phyloP scores from a whole-genome alignment of 2,888 invertebrate species.

The Callinectes sapidus region DNA sequence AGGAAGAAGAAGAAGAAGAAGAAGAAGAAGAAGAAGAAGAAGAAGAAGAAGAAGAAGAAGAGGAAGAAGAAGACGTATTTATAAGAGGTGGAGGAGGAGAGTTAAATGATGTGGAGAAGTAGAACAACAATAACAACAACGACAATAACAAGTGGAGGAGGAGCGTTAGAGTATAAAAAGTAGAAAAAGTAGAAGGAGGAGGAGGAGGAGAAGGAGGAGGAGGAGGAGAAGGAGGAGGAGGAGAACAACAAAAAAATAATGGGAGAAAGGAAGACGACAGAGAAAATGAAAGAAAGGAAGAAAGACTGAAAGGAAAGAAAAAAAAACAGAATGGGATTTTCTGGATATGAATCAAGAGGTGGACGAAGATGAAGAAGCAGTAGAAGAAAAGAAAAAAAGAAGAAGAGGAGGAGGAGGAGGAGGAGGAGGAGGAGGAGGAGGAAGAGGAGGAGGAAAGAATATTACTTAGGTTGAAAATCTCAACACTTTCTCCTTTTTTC shows the following conservation, averaged over 20 bases:
- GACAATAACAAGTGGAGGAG: not conserved
- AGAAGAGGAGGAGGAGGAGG: too few relatives aligned
- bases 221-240: not conserved
- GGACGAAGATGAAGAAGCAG: too few relatives aligned
- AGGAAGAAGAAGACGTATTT: not conserved
- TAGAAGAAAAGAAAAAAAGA: too few relatives aligned
- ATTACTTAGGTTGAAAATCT: too few relatives aligned
- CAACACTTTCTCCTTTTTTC: too few relatives aligned
- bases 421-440: too few relatives aligned
- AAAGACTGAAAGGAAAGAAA: not conserved
- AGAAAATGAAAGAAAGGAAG: not conserved
- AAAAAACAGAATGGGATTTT: not conserved
- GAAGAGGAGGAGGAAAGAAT: too few relatives aligned
- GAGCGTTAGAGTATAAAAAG: not conserved
- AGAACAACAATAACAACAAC: not conserved
- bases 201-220: not conserved
- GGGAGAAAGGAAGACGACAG: not conserved
- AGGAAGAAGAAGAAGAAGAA: not conserved
- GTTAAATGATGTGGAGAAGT: not conserved
- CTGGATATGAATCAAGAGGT: not conserved
- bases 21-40: not conserved
- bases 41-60: not conserved
- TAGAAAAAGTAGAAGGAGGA: not conserved
- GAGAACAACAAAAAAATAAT: not conserved
- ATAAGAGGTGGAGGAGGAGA: not conserved